Base-by-base conservation (phyloP, 1,140 invertebrate species). In the Pseudomyrmex cubaensis region DNA sequence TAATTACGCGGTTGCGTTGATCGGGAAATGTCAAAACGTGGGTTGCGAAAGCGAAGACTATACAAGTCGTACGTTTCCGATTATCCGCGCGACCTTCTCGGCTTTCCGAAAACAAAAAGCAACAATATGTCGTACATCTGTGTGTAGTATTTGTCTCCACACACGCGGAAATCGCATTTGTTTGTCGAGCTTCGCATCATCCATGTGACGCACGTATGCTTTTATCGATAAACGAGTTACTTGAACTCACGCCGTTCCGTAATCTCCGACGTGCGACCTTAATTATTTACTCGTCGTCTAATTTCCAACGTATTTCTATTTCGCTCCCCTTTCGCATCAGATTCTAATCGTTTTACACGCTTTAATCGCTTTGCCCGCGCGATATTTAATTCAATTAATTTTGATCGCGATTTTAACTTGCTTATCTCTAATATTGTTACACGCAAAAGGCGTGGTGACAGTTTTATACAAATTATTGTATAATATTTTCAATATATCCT, bases 221-320 rank as follows among this genome's bases (percentile, higher is more conserved):
- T 82, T 83, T 86, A 76, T 83, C 77, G 84, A 76, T 73, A 86
- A 76, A 25, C 63, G 46, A 56, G 20, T 85, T 86, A 69, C 61
- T 48, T 17, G 46, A n/a, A 63, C 44, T 13, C 50, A 12, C 63
- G 35, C 35, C 20, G 20, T 46, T 15, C 50, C 20, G 76, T 64
- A 70, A 86, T 75, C 73, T 86, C 44, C 10, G 20, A 15, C 66
- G 56, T 66, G 44, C 57, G 46, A 73, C 25, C 25, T 86, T 77
- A 73, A 87, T 87, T 83, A 87, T 86, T 83, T 12, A 70, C 63
- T 73, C 44, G 62, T 2, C 13, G n/a, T 61, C 3, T 22, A 75
- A 83, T 48, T 4, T n/a, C 50, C 1, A 54, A 67, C 46, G 84
- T 76, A 75, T 69, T 77, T 15, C 35, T 22, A 35, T 69, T 77